These are phyloP conservation scores for Zingel zingel DNA, from an alignment of 2,113 vertebrate genomes.

Conservation along the genomic window DNA sequence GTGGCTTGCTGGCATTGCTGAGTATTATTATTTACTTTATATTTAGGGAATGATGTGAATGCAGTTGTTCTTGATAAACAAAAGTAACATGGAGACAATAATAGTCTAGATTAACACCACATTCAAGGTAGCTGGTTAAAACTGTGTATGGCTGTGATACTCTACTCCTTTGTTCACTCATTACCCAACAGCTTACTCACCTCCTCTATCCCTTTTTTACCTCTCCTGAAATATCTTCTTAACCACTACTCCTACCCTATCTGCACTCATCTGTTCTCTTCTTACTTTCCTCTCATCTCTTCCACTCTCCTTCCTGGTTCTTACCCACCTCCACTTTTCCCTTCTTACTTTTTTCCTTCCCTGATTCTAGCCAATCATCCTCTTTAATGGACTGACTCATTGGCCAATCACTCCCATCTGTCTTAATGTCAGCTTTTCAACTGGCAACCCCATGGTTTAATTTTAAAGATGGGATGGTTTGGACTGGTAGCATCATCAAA, in stretches of 20 bases:
- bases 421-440: conserved; percentile 21
- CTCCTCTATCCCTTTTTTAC: neutral
- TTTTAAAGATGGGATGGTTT: conserved; percentile 30
- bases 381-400: conserved; percentile 46
- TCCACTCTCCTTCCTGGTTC: neutral
- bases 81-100: conserved; percentile 1
- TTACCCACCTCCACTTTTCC: neutral
- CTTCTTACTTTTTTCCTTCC: neutral
- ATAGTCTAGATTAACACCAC: neutral
- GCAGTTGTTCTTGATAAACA: conserved; percentile 12
- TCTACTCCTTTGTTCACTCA: conserved; percentile 21
- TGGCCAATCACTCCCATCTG: conserved; percentile 22
- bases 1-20: neutral
- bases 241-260: neutral
- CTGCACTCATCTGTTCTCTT: neutral
- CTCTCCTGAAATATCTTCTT: neutral
- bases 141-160: conserved; percentile 59
- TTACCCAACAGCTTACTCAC: conserved; percentile 4
- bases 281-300: neutral
- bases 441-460: conserved; percentile 3
- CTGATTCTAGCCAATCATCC: conserved; percentile 68
- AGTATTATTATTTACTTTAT: neutral
- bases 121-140: conserved; percentile 16
- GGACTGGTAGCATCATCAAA: conserved; percentile 2
- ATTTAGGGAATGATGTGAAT: conserved; percentile 33